Evolutionary conservation across 2,888 invertebrate species (phyloP).

Genomic region (Acleris emargana): DNA sequence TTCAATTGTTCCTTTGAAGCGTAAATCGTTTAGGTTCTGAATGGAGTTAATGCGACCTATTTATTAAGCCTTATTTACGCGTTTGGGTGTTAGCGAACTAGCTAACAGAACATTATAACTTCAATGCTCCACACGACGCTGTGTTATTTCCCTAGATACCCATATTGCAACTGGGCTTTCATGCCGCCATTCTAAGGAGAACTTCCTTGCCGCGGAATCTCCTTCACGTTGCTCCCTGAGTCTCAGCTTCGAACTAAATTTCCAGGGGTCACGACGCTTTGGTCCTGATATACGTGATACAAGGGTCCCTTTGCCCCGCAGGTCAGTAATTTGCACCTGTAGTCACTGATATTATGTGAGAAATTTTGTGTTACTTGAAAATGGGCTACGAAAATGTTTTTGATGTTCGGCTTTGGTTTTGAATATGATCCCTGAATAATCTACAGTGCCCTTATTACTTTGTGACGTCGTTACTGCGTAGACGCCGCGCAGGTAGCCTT

Average conservation of each 20-base stretch:
- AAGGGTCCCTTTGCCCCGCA: conserved; percentile 65
- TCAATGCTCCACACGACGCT: conserved; percentile 59
- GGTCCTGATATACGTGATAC: conserved; percentile 63
- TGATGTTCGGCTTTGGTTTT: conserved; percentile 46
- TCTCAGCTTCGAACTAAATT: conserved; percentile 45
- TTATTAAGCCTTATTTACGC: conserved; percentile 40
- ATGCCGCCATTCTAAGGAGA: conserved; percentile 60
- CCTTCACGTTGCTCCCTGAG: conserved; percentile 39
- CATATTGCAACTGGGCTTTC: conserved; percentile 62
- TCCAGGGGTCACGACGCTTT: conserved; percentile 54
- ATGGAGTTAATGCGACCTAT: conserved; percentile 22
- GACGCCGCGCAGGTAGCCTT: background rate
- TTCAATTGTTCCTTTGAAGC: conserved; percentile 17
- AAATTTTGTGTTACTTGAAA: conserved; percentile 69
- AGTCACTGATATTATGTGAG: conserved; percentile 74
- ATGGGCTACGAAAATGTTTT: conserved; percentile 46
- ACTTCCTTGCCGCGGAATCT: conserved; percentile 50
- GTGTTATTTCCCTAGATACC: conserved; percentile 75
- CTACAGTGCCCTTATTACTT: conserved; percentile 28
- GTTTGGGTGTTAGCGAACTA: conserved; percentile 52
- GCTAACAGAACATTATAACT: conserved; percentile 58
- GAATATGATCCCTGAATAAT: conserved; percentile 37
- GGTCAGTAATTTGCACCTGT: conserved; percentile 78
- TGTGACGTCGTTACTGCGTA: conserved; percentile 17
- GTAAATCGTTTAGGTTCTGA: conserved; percentile 13